phyloP scores from a whole-genome alignment of 2,888 invertebrate genomes.

The Sipha maydis region DNA sequence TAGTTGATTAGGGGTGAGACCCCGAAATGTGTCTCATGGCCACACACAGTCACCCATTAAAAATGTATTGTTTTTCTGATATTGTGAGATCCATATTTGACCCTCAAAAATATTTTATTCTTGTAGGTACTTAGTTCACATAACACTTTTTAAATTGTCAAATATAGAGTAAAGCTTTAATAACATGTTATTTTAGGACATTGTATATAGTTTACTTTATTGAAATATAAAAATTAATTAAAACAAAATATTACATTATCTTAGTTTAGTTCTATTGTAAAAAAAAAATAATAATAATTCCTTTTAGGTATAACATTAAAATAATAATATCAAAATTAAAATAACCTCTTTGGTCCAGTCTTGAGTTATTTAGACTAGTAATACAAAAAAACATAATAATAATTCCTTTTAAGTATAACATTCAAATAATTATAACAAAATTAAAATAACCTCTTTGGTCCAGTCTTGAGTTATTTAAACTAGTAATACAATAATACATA shows the following conservation, averaged over 20 bases:
- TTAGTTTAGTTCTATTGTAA: slow-evolving; percentile 14
- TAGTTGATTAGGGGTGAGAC: slow-evolving; percentile 12
- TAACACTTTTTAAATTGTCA: neutral
- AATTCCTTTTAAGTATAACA: too few relatives aligned
- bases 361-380: too few relatives aligned
- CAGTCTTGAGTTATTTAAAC: too few relatives aligned
- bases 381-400: too few relatives aligned
- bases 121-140: slow-evolving; percentile 4
- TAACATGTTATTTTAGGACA: slow-evolving; percentile 20
- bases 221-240: slow-evolving; percentile 29
- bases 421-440: too few relatives aligned
- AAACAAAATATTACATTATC: slow-evolving; percentile 12
- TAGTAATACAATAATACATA: too few relatives aligned
- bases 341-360: too few relatives aligned
- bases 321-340: too few relatives aligned
- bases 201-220: slow-evolving; percentile 25
- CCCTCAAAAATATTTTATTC: slow-evolving; percentile 18
- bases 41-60: neutral
- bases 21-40: slow-evolving; percentile 20
- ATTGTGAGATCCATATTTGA: slow-evolving; percentile 26
- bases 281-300: neutral
- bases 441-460: too few relatives aligned
- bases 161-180: slow-evolving; percentile 19
- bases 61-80: slow-evolving; percentile 14
- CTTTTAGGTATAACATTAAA: too few relatives aligned